phyloP scores from a whole-genome alignment of 2,113 vertebrate genomes.

The Pan paniscus region DNA sequence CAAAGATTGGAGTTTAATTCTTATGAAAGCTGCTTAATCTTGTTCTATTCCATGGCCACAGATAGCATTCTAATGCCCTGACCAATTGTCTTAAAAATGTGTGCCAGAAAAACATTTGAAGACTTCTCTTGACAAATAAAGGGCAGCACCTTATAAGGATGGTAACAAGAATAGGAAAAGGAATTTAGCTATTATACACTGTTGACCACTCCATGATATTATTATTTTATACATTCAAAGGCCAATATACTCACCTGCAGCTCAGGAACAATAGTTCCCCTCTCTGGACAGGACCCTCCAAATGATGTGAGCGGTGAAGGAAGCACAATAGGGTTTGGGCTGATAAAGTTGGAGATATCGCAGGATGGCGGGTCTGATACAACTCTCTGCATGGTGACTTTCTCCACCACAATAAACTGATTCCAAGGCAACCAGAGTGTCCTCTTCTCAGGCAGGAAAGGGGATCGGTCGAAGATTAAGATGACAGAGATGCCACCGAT shows the following conservation, averaged over 20 bases:
- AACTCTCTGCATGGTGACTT: constrained; percentile 93
- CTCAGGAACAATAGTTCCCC: constrained; percentile 94
- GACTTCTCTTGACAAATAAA: constrained; percentile 22
- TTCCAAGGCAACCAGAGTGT: constrained; percentile 98
- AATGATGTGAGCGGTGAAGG: constrained; percentile 95
- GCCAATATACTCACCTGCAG: constrained; percentile 88
- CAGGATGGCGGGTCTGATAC: constrained; percentile 86
- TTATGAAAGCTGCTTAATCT: constrained; percentile 43
- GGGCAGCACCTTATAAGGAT: background rate
- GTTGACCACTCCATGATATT: background rate
- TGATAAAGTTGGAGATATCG: constrained; percentile 91
- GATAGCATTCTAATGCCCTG: background rate
- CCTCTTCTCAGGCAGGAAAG: constrained; percentile 93
- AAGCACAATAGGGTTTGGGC: constrained; percentile 95
- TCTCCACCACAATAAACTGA: constrained; percentile 95
- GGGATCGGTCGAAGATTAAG: constrained; percentile 96
- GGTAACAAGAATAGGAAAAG: background rate
- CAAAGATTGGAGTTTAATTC: constrained; percentile 37
- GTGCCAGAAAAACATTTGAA: constrained; percentile 31
- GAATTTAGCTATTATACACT: background rate
- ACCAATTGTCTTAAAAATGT: constrained; percentile 7
- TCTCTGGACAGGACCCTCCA: constrained; percentile 92
- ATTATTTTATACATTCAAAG: background rate
- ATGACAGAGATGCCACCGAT: constrained; percentile 94
- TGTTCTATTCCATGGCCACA: constrained; percentile 11